Evolutionary conservation across 1,140 invertebrate species (phyloP).

Genomic region (Acromyrmex charruanus): DNA sequence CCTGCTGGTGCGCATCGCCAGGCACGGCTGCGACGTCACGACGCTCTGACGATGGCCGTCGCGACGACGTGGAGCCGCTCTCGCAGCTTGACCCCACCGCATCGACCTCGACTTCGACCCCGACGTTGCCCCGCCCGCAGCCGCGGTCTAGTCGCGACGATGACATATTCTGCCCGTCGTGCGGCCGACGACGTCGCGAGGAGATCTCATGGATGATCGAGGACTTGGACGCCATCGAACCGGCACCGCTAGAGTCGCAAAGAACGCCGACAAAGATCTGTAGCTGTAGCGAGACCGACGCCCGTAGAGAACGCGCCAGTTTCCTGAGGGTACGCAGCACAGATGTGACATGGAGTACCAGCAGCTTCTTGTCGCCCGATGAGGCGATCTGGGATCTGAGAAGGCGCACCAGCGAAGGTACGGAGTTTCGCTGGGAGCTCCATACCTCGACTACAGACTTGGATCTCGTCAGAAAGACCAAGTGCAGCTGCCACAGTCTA

Average conservation of each 20-base stretch:
- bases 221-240: constrained; percentile 83
- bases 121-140: constrained; percentile 68
- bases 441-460: constrained; percentile 84
- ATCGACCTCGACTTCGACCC: constrained; percentile 79
- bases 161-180: constrained; percentile 76
- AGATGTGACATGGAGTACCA: constrained; percentile 77
- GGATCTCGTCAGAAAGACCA: constrained; percentile 77
- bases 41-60: too few relatives aligned
- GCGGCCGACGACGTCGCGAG: constrained; percentile 78
- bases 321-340: constrained; percentile 78
- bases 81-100: constrained; percentile 10
- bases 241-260: constrained; percentile 75
- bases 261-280: constrained; percentile 73
- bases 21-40: constrained; percentile 78
- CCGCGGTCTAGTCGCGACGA: constrained; percentile 72
- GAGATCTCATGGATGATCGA: constrained; percentile 84
- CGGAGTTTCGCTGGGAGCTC: constrained; percentile 84
- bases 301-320: constrained; percentile 49
- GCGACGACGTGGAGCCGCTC: too few relatives aligned
- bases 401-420: constrained; percentile 78
- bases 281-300: constrained; percentile 66
- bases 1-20: constrained; percentile 85
- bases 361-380: constrained; percentile 82
- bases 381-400: constrained; percentile 81
- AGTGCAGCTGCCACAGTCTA: constrained; percentile 81